A percentile compares a stretch with the other conserved stretches of the same genome.
These are phyloP conservation scores for Callosobruchus maculatus DNA, from an alignment of 2,888 invertebrate species.

Conservation along the genomic window DNA sequence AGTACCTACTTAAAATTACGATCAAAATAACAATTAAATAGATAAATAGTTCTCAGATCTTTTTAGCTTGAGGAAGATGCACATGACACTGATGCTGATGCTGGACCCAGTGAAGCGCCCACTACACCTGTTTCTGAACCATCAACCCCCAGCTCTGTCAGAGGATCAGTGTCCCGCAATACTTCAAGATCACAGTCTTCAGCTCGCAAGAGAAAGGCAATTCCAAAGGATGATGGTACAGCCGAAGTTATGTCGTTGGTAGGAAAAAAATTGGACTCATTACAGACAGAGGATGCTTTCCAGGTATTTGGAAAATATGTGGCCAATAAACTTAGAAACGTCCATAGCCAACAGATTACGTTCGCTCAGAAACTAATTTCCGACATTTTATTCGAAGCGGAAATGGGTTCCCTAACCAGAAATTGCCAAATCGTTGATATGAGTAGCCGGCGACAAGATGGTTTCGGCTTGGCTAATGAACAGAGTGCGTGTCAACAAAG, in stretches of 20 bases:
- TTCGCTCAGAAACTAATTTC: slow-evolving; percentile 9
- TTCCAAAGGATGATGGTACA: slow-evolving; percentile 1
- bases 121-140: neutral
- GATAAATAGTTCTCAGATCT: neutral
- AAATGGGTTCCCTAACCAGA: slow-evolving; percentile 2
- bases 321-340: slow-evolving; percentile 2
- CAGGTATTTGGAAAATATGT: slow-evolving; percentile 4
- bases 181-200: neutral
- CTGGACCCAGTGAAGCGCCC: neutral
- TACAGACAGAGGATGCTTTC: neutral
- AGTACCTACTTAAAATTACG: neutral
- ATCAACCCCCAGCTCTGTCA: neutral
- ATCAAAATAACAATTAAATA: neutral
- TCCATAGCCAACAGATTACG: slow-evolving; percentile 1
- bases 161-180: neutral
- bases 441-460: slow-evolving; percentile 3
- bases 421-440: slow-evolving; percentile 7
- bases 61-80: neutral
- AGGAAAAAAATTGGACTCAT: neutral
- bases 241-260: neutral
- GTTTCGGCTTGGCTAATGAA: slow-evolving; percentile 1
- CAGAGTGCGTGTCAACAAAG: neutral
- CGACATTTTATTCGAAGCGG: slow-evolving; percentile 9
- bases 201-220: slow-evolving; percentile 1
- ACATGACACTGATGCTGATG: neutral